Evolutionary conservation across 2,888 invertebrate species (phyloP), one percentile per base, ranked within the genome.

Genomic region (Aleiodes leptofemur): DNA sequence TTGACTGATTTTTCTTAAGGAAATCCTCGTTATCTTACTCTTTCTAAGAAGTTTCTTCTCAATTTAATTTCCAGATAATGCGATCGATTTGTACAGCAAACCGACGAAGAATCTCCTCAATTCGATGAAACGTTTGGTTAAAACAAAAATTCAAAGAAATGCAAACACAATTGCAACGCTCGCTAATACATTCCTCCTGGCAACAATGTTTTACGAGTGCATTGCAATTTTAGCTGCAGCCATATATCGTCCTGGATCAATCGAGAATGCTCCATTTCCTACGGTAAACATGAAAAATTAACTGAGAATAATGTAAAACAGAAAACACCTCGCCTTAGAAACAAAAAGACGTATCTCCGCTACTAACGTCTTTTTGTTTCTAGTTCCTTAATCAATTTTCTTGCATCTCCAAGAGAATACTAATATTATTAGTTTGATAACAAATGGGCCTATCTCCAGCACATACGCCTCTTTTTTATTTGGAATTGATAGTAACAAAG

Each of bases 161-260:
- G 68, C 73, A 23, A 82, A 74, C 13, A 80, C 79, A 23, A 70
- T 85, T 34, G 61, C 76, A 7, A 69, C 78, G 38, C 70, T 85
- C 4, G 84, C 83, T 5, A 84, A 84, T 73, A 84, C 83, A 61
- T 79, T 85, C 50, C 69, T 85, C 2, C 73, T 85, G 23, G 80
- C 82, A 3, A 76, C 83, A 14, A 82, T 84, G 77, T 84, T 85
- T 56, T 81, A 84, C 79, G 84, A 80, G 43, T 77, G 78, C 53
- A 78, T 80, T 6, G 56, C 72, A 1, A 50, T 79, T 16, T 48
- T 80, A 29, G 76, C 77, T 1, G 74, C 51, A 13, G 74, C 74
- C 13, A 72, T 80, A 66, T 76, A 76, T 70, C 75, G 56, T 13
- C 55, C 72, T 55, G 59, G 31, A 11, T 50, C 61, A 43, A 4